Base-by-base conservation (phyloP, 2,113 vertebrate genomes). In the Rhinichthys klamathensis region DNA sequence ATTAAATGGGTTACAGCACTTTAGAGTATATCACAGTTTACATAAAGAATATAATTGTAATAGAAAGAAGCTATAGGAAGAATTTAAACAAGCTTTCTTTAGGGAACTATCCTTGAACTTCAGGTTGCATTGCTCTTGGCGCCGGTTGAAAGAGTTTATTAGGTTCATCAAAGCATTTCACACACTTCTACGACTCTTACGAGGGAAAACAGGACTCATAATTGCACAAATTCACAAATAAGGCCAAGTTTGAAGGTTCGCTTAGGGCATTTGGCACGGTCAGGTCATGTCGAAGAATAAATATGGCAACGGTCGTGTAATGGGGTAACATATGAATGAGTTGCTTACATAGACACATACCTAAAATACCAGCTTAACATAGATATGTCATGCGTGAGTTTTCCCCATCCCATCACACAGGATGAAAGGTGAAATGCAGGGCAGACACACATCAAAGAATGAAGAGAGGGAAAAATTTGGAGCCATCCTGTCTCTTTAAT, bases 51-150 rank as follows among this genome's bases (percentile, higher is more conserved):
- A 44, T 44, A 80, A 44, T 12, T 23, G 4, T 41, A 79, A 54
- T 54, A 51, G 54, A 21, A 56, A 56, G 54, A 56, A 21, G 18
- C 18, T 56, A 56, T 56, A 58, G 56, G 10, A 60, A 58, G 56
- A 58, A 38, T 79, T 61, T 61, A n/a, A 16, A 58, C 54, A 60
- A 56, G 76, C 61, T 27, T 85, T 78, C 84, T 63, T 72, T 56
- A 11, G 54, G 89, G 87, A 90, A 89, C 86, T 93, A 91, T 89
- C 91, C 92, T 93, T 94, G 92, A 93, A 94, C 94, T 93, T 93
- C 89, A 87, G 75, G 89, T 91, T 90, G 86, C 74, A 79, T 80
- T 67, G n/a, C 56, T 76, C 46, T 72, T 56, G 30, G 46, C 46
- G 63, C 25, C 61, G 85, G 70, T 35, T 69, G 75, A 69, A 81